phyloP scores from a whole-genome alignment of 2,797 vertebrate genomes.

The Ctenopoma multispine region DNA sequence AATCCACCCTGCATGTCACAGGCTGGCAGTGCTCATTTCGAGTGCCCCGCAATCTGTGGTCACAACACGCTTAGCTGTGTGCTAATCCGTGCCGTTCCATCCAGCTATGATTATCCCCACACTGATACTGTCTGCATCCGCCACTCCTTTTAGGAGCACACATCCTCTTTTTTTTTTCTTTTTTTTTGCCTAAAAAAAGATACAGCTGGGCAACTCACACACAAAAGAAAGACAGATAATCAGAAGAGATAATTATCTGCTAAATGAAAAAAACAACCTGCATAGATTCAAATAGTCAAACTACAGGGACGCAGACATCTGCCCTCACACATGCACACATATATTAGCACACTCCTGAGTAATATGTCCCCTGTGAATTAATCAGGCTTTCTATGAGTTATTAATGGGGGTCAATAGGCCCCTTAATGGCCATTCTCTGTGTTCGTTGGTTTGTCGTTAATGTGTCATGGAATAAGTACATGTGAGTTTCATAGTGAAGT shows the following conservation, averaged over 20 bases:
- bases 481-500: constrained; percentile 34
- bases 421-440: constrained; percentile 63
- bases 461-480: constrained; percentile 51
- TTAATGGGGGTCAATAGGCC: constrained; percentile 71
- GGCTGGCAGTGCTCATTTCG: constrained; percentile 70
- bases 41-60: constrained; percentile 79
- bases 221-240: constrained; percentile 36
- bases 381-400: constrained; percentile 59
- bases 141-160: constrained; percentile 54
- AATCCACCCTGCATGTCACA: constrained; percentile 66
- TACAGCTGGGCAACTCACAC: constrained; percentile 14
- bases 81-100: constrained; percentile 75
- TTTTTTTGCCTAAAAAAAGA: constrained; percentile 19
- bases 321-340: constrained; percentile 22
- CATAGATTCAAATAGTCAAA: constrained; percentile 39
- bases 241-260: constrained; percentile 34
- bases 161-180: constrained; percentile 16
- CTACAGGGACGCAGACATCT: constrained; percentile 28
- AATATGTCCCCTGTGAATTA: constrained; percentile 66
- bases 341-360: constrained; percentile 35
- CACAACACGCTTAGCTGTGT: constrained; percentile 78
- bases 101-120: constrained; percentile 71
- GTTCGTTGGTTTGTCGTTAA: constrained; percentile 67
- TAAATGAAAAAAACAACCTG: constrained; percentile 28
- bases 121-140: constrained; percentile 69